Percentiles rank a stretch among this genome's conserved stretches.
Conservation (phyloP, 2,888 invertebrate genomes). For the Papilio elwesi region DNA sequence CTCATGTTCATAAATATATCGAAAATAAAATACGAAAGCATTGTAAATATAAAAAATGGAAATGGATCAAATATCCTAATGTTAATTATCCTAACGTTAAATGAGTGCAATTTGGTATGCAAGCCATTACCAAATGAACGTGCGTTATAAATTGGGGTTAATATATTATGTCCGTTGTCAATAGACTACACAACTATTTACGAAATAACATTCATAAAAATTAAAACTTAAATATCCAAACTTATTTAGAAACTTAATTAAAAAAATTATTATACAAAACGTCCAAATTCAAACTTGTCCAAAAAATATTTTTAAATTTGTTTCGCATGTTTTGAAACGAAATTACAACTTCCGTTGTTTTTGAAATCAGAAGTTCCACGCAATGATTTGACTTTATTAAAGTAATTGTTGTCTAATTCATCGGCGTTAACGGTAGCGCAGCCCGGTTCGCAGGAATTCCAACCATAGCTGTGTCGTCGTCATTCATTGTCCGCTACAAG, state of each 20-base stretch:
- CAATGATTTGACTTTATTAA: constrained; percentile 44
- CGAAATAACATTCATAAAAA: too few species aligned
- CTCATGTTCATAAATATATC: too few species aligned
- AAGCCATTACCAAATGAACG: background rate
- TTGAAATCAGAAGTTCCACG: constrained; percentile 16
- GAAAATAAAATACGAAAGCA: too few species aligned
- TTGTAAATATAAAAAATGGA: too few species aligned
- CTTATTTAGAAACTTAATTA: background rate
- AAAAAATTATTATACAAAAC: background rate
- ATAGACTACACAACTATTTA: background rate
- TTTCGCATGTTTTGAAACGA: constrained; percentile 10
- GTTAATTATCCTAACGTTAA: background rate
- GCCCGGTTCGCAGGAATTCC: constrained; percentile 73
- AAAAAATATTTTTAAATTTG: background rate
- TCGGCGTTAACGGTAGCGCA: constrained; percentile 75
- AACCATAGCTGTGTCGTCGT: constrained; percentile 56
- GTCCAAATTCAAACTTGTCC: background rate
- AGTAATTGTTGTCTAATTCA: constrained; percentile 68
- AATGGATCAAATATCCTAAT: too few species aligned
- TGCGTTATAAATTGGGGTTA: background rate
- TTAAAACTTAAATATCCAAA: background rate
- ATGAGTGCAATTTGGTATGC: constrained; percentile 18
- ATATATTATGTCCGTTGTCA: constrained; percentile 5
- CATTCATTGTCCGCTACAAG: constrained; percentile 67
- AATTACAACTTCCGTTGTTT: constrained; percentile 15